Conservation (phyloP, 2,888 invertebrate species). For the Imbricaverruca yamaguchii region DNA sequence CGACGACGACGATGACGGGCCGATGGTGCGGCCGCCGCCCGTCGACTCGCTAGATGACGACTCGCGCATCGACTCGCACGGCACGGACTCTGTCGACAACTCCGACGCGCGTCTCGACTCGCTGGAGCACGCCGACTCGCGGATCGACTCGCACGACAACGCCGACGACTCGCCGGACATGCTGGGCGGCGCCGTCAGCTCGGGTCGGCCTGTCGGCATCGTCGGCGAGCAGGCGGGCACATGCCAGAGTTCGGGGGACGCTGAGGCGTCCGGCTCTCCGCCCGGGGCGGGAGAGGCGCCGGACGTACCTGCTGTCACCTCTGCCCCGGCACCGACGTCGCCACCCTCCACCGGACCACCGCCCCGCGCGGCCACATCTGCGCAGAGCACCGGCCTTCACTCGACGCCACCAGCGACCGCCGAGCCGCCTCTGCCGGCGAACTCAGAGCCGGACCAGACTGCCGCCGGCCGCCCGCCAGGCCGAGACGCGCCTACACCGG, state of each 20-base stretch:
- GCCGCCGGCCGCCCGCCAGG: too few species aligned
- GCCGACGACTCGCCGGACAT: neutral
- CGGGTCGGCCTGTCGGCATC: neutral
- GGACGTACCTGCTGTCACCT: neutral
- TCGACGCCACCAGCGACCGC: too few species aligned
- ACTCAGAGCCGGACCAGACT: too few species aligned
- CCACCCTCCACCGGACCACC: too few species aligned
- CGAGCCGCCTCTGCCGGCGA: too few species aligned
- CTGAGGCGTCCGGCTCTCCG: conserved; percentile 15
- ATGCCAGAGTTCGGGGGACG: conserved; percentile 3
- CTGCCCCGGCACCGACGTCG: too few species aligned
- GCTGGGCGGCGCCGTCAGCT: conserved; percentile 2
- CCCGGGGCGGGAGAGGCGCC: conserved; percentile 9
- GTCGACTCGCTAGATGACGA: neutral
- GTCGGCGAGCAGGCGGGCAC: neutral
- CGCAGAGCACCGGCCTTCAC: too few species aligned
- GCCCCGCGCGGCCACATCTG: too few species aligned
- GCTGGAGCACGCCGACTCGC: conserved; percentile 9
- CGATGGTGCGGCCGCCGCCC: neutral
- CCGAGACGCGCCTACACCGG: too few species aligned
- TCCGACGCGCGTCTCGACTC: neutral
- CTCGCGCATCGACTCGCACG: conserved; percentile 19
- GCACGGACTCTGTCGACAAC: conserved; percentile 9
- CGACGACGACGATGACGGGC: neutral
- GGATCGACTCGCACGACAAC: conserved; percentile 19